phyloP scores from a whole-genome alignment of 2,113 vertebrate genomes.

The Nibea coibor region DNA sequence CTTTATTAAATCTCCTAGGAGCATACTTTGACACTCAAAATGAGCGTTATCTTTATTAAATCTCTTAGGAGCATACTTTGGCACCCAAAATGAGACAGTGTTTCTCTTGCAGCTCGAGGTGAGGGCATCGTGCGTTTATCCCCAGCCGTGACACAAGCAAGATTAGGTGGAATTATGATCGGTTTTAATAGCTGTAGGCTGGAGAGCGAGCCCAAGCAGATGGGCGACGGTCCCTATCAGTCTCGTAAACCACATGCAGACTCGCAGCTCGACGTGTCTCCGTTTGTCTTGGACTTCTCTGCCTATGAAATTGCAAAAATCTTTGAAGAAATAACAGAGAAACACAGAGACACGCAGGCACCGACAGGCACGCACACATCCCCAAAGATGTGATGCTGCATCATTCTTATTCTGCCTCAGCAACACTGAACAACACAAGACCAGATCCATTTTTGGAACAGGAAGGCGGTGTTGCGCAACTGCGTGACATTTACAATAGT shows the following conservation, averaged over 20 bases:
- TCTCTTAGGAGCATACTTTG: conserved; percentile 23
- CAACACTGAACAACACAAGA: neutral
- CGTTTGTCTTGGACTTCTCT: neutral
- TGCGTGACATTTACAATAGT: neutral
- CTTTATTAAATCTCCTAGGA: conserved; percentile 31
- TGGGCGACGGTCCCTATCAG: conserved; percentile 44
- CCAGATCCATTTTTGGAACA: neutral
- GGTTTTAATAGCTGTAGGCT: conserved; percentile 59
- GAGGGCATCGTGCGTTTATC: conserved; percentile 61
- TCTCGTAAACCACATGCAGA: conserved; percentile 32
- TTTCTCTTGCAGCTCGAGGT: conserved; percentile 61
- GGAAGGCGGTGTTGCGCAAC: neutral
- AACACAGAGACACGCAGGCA: neutral
- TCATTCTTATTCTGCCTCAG: conserved; percentile 1
- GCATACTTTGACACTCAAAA: conserved; percentile 45
- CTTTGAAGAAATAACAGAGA: neutral
- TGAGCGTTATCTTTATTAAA: conserved; percentile 37
- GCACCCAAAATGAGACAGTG: conserved; percentile 47
- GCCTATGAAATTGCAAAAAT: neutral
- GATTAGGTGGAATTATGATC: conserved; percentile 76
- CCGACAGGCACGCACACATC: neutral
- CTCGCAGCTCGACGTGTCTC: conserved; percentile 24
- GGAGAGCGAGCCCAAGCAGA: conserved; percentile 50
- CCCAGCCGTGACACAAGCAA: conserved; percentile 63
- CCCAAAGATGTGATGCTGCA: conserved; percentile 10